Evolutionary conservation across 1,140 invertebrate genomes (phyloP).

Genomic region (Colletes gigas): DNA sequence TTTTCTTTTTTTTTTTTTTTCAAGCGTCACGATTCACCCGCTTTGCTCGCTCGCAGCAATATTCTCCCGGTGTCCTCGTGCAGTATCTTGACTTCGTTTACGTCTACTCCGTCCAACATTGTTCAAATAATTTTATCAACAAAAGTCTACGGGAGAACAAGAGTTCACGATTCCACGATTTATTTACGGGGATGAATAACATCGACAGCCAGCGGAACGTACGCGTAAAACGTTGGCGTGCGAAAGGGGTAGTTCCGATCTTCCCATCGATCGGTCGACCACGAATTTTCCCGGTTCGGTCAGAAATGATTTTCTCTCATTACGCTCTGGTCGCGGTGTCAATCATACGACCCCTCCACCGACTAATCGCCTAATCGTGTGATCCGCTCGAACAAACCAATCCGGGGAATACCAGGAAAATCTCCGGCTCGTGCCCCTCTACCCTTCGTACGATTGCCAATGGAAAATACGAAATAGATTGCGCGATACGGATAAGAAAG

Average conservation of each 20-base stretch:
- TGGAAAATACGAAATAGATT: constrained; percentile 25
- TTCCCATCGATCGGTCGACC: constrained; percentile 49
- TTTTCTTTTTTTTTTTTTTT: constrained; percentile 48
- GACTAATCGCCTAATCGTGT: constrained; percentile 67
- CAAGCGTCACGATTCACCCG: constrained; percentile 40
- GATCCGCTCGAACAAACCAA: constrained; percentile 72
- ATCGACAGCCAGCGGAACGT: too few species aligned
- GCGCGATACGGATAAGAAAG: constrained; percentile 19
- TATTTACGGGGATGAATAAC: too few species aligned
- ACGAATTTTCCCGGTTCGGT: constrained; percentile 55
- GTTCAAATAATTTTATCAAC: not conserved
- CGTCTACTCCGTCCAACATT: not conserved
- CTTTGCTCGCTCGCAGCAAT: constrained; percentile 4
- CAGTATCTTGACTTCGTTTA: not conserved
- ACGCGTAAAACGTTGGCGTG: not conserved
- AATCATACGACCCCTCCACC: constrained; percentile 71
- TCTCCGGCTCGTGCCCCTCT: constrained; percentile 32
- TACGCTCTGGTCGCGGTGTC: constrained; percentile 68
- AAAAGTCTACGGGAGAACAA: not conserved
- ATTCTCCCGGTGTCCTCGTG: not conserved
- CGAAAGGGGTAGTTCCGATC: constrained; percentile 23
- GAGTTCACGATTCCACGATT: too few species aligned
- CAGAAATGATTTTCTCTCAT: constrained; percentile 72
- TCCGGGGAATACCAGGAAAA: constrained; percentile 55
- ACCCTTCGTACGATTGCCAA: constrained; percentile 15